Evolutionary conservation across 2,113 vertebrate genomes (phyloP).

Genomic region (Tachycineta bicolor): DNA sequence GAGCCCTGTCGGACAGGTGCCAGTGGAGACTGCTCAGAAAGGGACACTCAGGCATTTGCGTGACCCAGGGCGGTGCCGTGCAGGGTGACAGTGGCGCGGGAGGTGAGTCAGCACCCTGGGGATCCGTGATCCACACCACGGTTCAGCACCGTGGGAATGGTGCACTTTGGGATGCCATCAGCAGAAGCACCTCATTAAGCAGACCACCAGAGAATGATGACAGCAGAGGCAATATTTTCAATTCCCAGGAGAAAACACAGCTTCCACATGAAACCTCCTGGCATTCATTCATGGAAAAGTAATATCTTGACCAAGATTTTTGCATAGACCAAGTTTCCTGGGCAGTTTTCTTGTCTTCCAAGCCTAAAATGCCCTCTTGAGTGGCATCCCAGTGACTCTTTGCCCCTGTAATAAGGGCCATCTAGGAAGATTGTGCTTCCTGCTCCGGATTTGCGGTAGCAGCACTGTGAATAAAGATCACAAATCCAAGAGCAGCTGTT

Average conservation of each 20-base stretch:
- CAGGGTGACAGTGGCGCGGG: neutral
- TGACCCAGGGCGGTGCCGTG: neutral
- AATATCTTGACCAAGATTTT: neutral
- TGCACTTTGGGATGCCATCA: fast-evolving
- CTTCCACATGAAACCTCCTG: neutral
- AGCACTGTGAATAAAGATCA: neutral
- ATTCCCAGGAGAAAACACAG: neutral
- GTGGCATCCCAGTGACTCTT: neutral
- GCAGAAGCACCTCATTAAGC: neutral
- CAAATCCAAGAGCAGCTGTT: conserved; percentile 37
- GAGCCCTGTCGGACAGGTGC: fast-evolving
- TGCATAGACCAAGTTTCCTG: neutral
- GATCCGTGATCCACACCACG: neutral
- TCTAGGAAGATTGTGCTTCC: neutral
- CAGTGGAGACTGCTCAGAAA: neutral
- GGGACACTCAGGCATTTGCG: neutral
- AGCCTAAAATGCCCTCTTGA: neutral
- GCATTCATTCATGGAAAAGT: neutral
- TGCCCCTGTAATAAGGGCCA: neutral
- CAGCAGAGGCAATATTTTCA: neutral
- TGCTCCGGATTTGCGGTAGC: neutral
- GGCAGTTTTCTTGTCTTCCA: neutral
- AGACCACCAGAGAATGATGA: neutral
- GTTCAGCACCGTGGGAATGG: neutral
- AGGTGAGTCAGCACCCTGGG: neutral